Percentiles rank a stretch among this genome's conserved stretches.
These are phyloP conservation scores for Zelostemma sp. DNA, from an alignment of 1,140 invertebrate genomes.

Conservation along the genomic window DNA sequence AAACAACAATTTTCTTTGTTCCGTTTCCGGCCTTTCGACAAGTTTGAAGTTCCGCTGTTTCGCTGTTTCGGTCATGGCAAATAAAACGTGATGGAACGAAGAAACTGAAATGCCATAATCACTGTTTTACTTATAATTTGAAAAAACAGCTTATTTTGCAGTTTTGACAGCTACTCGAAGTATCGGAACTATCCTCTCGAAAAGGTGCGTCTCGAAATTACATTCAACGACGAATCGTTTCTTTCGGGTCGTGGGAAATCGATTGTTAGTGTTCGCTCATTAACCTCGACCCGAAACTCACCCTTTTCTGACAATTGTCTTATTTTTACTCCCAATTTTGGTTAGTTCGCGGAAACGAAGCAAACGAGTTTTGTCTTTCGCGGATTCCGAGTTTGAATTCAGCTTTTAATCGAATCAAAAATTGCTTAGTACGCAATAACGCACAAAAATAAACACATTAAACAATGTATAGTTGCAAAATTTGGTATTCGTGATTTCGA, in stretches of 20 bases:
- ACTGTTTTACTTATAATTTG: neutral
- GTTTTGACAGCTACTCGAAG: neutral
- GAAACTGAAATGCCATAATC: slow-evolving; percentile 1
- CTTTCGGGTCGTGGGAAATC: neutral
- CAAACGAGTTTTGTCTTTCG: too few species aligned
- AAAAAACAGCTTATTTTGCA: neutral
- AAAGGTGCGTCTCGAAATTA: neutral
- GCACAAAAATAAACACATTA: too few species aligned
- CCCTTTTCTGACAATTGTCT: neutral
- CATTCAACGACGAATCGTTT: neutral
- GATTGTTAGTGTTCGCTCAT: neutral
- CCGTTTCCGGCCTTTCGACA: too few species aligned
- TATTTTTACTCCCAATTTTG: too few species aligned
- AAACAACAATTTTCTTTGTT: too few species aligned
- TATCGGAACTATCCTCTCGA: neutral
- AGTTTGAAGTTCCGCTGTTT: neutral
- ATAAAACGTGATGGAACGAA: neutral
- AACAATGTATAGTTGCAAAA: too few species aligned
- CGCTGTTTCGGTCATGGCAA: neutral
- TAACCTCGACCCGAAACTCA: neutral
- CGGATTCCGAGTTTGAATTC: too few species aligned
- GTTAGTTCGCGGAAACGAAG: too few species aligned
- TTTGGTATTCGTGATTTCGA: too few species aligned
- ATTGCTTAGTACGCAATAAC: too few species aligned
- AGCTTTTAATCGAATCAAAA: too few species aligned